A percentile compares a stretch with the other conserved stretches of the same genome.
Evolutionary conservation across 2,888 invertebrate genomes (phyloP).

Genomic region (Aleiodes alternator): DNA sequence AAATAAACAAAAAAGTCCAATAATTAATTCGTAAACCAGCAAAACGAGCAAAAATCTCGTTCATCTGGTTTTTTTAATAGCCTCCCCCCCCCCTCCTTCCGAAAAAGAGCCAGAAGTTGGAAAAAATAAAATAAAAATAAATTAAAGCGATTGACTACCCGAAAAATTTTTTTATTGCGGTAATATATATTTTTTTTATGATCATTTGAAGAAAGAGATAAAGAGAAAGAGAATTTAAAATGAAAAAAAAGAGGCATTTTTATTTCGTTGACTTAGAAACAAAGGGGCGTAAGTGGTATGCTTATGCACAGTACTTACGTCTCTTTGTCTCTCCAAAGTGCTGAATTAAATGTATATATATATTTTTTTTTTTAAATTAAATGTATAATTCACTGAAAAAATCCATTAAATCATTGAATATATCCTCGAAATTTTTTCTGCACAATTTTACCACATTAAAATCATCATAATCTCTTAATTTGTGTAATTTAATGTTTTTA

Average conservation of each 20-base stretch:
- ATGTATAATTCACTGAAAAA: neutral
- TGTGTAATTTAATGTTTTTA: too few species aligned
- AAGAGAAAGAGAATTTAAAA: neutral
- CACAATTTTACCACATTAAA: neutral
- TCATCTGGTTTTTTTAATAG: constrained; percentile 9
- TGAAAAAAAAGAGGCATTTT: too few species aligned
- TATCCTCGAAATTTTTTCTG: neutral
- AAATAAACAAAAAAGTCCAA: neutral
- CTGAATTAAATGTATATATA: neutral
- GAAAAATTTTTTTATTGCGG: constrained; percentile 15
- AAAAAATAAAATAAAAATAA: constrained; percentile 1
- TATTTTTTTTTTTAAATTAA: neutral
- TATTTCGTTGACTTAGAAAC: too few species aligned
- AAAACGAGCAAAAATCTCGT: constrained; percentile 30
- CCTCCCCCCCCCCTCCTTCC: neutral
- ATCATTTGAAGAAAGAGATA: neutral
- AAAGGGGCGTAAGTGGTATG: too few species aligned
- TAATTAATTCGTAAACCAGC: neutral
- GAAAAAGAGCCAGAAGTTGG: too few species aligned
- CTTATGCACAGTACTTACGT: too few species aligned
- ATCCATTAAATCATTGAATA: constrained; percentile 7
- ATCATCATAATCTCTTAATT: neutral
- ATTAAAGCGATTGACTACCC: constrained; percentile 7
- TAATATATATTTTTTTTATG: constrained; percentile 23
- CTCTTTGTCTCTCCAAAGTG: too few species aligned